phyloP scores from a whole-genome alignment of 2,888 invertebrate species.

The Apamea sordens region DNA sequence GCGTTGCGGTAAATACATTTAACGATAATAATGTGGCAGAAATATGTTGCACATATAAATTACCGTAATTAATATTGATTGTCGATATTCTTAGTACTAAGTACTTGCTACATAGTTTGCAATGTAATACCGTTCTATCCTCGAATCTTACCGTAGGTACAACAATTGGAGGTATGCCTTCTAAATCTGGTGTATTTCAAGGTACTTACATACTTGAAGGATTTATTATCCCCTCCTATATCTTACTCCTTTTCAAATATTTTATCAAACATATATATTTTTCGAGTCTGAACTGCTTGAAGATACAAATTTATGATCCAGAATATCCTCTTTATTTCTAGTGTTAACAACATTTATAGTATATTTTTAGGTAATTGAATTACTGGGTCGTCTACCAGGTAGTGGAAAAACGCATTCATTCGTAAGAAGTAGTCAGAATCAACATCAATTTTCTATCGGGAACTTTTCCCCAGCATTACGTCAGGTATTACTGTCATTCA shows the following conservation, averaged over 20 bases:
- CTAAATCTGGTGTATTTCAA: background rate
- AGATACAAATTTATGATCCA: background rate
- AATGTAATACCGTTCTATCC: background rate
- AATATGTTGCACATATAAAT: constrained; percentile 57
- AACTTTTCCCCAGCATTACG: constrained; percentile 1
- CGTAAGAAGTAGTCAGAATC: background rate
- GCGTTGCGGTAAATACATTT: constrained; percentile 45
- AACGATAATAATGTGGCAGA: constrained; percentile 44
- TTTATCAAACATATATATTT: background rate
- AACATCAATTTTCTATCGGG: background rate
- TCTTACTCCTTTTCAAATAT: background rate
- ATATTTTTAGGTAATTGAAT: constrained; percentile 4
- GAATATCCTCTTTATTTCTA: background rate
- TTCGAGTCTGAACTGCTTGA: background rate
- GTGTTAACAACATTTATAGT: background rate
- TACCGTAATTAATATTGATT: constrained; percentile 59
- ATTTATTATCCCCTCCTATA: background rate
- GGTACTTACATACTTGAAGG: background rate
- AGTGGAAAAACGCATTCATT: constrained; percentile 9
- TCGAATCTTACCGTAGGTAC: background rate
- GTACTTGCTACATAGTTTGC: constrained; percentile 12
- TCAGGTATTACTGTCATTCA: constrained; percentile 10
- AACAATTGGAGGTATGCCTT: constrained; percentile 1
- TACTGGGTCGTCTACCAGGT: background rate
- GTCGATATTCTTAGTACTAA: constrained; percentile 38